Evolutionary conservation across 2,888 invertebrate species (phyloP), one percentile per base, ranked within the genome.

Genomic region (Apoda limacodes): DNA sequence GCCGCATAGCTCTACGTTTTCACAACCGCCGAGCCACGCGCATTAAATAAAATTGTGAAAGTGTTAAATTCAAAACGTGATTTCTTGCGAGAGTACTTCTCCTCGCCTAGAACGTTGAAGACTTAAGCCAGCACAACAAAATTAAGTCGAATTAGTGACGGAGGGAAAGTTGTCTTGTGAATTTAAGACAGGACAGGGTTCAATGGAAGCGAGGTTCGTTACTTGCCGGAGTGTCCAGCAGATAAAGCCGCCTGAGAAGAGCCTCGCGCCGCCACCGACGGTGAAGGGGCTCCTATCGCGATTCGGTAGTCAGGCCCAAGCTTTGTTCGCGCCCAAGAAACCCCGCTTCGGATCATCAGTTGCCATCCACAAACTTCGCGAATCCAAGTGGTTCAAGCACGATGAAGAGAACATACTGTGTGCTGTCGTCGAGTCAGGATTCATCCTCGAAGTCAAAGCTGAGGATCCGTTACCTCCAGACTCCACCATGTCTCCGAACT

Each of bases 351-450:
- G 84, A 38, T 87, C 86, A 39, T 86, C 87, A 28, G 87, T 88
- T 21, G 86, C 88, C 27, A 87, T 87, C 39, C 88, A 88, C 59
- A 88, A 88, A 55, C 72, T 88, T 45, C 80, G 88, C 41, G 88
- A 88, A 60, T 86, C 88, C 40, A 89, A 89, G 80, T 89, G 89
- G 89, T 88, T 89, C 59, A 83, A 83, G 45, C 84, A 86, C 45
- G 85, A 86, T 49, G 88, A 89, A 70, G 83, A 86, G 55, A 85
- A 85, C 50, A 85, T 88, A 48, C 81, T 89, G 45, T 88, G 87
- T 62, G 86, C 88, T 32, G 88, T 88, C 34, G 82, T 88, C 52
- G 87, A 88, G 64, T 83, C 86, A 22, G 89, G 89, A 32, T 89
- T 89, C 66, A 85, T 89, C 46, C 82, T 89, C 41, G 88, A 89